These are phyloP conservation scores for Boloria euphrosyne DNA, from an alignment of 2,888 invertebrate species.

Conservation along the genomic window DNA sequence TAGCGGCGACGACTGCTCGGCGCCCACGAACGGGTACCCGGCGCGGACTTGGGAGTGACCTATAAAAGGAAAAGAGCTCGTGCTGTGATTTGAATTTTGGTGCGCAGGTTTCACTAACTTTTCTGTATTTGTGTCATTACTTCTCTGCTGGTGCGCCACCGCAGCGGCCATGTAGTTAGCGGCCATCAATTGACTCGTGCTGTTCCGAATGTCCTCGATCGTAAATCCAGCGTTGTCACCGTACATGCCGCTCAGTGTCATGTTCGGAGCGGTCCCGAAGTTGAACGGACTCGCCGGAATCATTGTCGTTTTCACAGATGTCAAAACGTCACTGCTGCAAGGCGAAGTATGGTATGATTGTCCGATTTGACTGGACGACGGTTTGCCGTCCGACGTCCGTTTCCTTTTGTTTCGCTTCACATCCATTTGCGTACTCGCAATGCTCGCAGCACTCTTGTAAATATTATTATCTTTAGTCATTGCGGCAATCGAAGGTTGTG, in stretches of 20 bases:
- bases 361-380: conserved; percentile 61
- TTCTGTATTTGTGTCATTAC: conserved; percentile 60
- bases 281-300: conserved; percentile 93
- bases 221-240: conserved; percentile 86
- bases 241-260: conserved; percentile 82
- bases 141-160: conserved; percentile 73
- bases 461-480: conserved; percentile 64
- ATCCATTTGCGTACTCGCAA: conserved; percentile 54
- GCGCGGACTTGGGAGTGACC: conserved; percentile 82
- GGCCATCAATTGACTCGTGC: conserved; percentile 84
- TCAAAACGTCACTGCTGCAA: conserved; percentile 75
- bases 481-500: conserved; percentile 59
- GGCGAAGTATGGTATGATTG: conserved; percentile 83
- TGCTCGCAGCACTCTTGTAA: conserved; percentile 60
- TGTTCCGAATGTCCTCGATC: conserved; percentile 84
- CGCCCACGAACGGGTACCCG: conserved; percentile 83
- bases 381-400: conserved; percentile 61
- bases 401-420: conserved; percentile 68
- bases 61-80: conserved; percentile 83
- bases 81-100: conserved; percentile 66
- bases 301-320: conserved; percentile 80
- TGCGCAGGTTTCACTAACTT: conserved; percentile 76
- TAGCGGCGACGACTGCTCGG: conserved; percentile 85
- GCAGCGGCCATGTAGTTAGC: conserved; percentile 78
- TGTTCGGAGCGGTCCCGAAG: conserved; percentile 87